Percentiles rank a stretch among this genome's conserved stretches.
phyloP scores from a whole-genome alignment of 2,797 vertebrate genomes.

The Adrianichthys oophorus region DNA sequence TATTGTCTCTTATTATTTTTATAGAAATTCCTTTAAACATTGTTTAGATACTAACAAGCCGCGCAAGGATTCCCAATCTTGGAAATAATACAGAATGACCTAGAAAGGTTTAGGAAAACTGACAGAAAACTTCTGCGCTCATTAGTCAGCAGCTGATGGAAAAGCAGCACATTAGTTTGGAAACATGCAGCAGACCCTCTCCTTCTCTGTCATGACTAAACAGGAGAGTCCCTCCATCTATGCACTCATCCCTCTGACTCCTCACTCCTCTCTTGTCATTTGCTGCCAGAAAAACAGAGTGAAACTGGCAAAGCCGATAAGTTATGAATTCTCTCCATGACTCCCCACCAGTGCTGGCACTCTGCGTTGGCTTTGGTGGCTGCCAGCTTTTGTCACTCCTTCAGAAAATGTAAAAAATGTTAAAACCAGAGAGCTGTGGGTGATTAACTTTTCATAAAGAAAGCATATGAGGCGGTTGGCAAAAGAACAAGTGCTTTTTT shows the following conservation, averaged over 20 bases:
- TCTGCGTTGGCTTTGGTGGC: conserved; percentile 22
- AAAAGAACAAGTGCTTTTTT: conserved; percentile 60
- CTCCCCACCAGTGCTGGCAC: conserved; percentile 26
- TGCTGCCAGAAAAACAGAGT: conserved; percentile 48
- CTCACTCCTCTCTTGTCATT: conserved; percentile 40
- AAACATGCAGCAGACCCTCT: neutral
- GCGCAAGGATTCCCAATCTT: too few relatives aligned
- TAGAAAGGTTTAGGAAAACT: too few relatives aligned
- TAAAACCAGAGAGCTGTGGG: conserved; percentile 71
- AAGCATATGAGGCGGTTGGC: conserved; percentile 78
- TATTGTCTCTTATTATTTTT: too few relatives aligned
- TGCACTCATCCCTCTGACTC: neutral
- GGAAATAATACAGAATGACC: too few relatives aligned
- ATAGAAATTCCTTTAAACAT: too few relatives aligned
- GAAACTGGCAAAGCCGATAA: conserved; percentile 13
- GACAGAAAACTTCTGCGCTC: neutral
- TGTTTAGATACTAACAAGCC: too few relatives aligned
- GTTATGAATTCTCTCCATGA: conserved; percentile 37
- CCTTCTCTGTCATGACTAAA: neutral
- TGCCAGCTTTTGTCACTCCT: conserved; percentile 71
- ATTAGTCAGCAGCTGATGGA: neutral
- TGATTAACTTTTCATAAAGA: conserved; percentile 81
- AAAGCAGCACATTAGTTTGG: neutral
- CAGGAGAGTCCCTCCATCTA: neutral
- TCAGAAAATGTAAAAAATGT: conserved; percentile 62